These are phyloP conservation scores for Chirona hameri DNA, from an alignment of 2,888 invertebrate species.

Conservation along the genomic window DNA sequence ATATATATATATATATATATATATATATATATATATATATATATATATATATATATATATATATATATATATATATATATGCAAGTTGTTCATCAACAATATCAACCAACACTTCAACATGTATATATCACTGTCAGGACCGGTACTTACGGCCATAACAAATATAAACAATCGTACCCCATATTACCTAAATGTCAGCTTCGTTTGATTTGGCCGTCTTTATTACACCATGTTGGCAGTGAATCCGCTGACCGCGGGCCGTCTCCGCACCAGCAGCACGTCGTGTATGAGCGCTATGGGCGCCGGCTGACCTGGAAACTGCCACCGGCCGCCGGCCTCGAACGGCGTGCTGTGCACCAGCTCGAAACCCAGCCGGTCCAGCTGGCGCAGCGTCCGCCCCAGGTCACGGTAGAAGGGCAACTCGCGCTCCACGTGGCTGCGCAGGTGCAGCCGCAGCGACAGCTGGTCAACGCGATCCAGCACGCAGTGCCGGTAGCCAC, in stretches of 20 bases:
- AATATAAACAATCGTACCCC: too few species aligned
- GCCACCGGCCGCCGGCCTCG: background rate
- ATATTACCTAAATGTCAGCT: too few species aligned
- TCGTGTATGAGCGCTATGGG: background rate
- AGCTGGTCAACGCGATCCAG: background rate
- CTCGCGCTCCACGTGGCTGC: background rate
- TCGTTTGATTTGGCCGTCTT: too few species aligned
- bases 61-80: too few species aligned
- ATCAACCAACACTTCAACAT: too few species aligned
- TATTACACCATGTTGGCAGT: background rate
- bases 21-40: too few species aligned
- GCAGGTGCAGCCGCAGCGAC: background rate
- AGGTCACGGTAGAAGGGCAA: constrained; percentile 8
- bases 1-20: too few species aligned
- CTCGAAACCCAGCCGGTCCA: background rate
- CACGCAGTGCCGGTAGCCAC: background rate
- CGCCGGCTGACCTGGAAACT: background rate
- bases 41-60: too few species aligned
- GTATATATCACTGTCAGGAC: too few species aligned
- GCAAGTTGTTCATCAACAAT: too few species aligned
- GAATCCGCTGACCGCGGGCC: background rate
- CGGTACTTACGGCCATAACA: too few species aligned
- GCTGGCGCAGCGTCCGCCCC: background rate
- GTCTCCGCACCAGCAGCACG: background rate
- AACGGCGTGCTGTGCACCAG: background rate